Conservation (phyloP, 2,113 vertebrate species). For the Perca flavescens region DNA sequence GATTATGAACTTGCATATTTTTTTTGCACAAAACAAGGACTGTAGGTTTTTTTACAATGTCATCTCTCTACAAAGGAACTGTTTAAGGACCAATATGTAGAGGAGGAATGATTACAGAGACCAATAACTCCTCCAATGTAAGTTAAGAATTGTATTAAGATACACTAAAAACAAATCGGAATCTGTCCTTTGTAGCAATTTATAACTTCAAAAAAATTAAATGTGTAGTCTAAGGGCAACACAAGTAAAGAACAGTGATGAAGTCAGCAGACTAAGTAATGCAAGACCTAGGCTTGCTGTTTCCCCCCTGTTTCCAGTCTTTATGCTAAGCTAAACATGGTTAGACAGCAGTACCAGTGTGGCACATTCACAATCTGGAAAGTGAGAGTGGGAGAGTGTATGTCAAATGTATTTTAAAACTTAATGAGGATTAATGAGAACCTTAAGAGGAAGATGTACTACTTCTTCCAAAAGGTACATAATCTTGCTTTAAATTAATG, state of each 20-base stretch:
- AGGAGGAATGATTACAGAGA: neutral
- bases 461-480: neutral
- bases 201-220: neutral
- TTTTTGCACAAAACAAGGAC: neutral
- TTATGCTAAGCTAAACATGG: neutral
- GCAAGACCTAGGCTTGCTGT: neutral
- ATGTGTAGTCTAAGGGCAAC: neutral
- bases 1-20: neutral
- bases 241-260: neutral
- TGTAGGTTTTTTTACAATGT: neutral
- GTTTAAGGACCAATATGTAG: neutral
- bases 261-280: neutral
- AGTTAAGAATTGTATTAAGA: neutral
- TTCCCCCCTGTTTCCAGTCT: neutral
- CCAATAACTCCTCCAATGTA: neutral
- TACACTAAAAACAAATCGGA: neutral
- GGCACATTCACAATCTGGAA: neutral
- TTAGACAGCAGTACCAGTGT: neutral
- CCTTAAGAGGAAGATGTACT: neutral
- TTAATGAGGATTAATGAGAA: too few relatives aligned
- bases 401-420: neutral
- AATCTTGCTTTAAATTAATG: neutral
- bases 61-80: too few relatives aligned
- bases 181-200: neutral
- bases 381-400: neutral